These are phyloP conservation scores for Linnaemya vulpina DNA, from an alignment of 2,888 invertebrate species.

Conservation along the genomic window DNA sequence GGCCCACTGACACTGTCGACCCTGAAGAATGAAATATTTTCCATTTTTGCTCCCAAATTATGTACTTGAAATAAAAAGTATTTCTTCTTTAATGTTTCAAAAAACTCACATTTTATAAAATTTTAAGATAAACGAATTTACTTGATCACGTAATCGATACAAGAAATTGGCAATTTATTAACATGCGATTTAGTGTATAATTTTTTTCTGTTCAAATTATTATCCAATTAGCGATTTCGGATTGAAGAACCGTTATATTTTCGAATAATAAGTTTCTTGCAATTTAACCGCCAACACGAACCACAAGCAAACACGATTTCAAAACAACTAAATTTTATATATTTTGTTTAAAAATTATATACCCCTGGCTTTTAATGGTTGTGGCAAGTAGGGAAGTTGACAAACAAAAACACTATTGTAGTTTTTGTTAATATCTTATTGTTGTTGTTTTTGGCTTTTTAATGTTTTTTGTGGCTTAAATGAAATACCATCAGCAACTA, in stretches of 20 bases:
- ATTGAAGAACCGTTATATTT: constrained; percentile 27
- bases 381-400: constrained; percentile 69
- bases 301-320: constrained; percentile 54
- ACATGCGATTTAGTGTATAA: not conserved
- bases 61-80: no score
- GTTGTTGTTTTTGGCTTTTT: constrained; percentile 6
- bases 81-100: not conserved
- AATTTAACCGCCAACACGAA: constrained; percentile 59
- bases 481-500: constrained; percentile 34
- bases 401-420: constrained; percentile 14
- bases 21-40: no score
- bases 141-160: constrained; percentile 6
- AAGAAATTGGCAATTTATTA: not conserved
- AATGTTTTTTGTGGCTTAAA: constrained; percentile 32
- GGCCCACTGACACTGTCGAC: no score
- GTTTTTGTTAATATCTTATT: constrained; percentile 14
- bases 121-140: not conserved
- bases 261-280: constrained; percentile 13
- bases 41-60: no score
- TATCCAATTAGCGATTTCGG: constrained; percentile 7
- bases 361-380: constrained; percentile 56
- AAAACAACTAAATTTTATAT: constrained; percentile 61
- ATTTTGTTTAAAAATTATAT: constrained; percentile 58
- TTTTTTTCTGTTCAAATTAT: not conserved
- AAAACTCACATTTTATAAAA: constrained; percentile 46